These are phyloP conservation scores for Plecturocebus donacophilus DNA, from an alignment of 2,113 vertebrate species.

Conservation along the genomic window DNA sequence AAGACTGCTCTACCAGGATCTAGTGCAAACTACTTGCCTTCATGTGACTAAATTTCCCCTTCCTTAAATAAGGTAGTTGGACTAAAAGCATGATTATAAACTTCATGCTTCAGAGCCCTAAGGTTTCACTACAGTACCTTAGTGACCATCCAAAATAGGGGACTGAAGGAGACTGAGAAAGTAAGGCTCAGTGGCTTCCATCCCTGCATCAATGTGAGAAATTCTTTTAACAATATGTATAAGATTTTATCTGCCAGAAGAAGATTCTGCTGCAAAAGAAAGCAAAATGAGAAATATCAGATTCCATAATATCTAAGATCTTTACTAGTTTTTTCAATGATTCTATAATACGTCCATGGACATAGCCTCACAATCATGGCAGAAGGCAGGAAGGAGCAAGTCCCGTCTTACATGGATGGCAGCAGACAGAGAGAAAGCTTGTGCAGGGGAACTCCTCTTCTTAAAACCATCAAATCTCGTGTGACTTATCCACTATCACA, in stretches of 20 bases:
- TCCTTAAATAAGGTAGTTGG: background rate
- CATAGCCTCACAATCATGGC: background rate
- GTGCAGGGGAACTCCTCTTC: too few species aligned
- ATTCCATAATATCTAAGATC: background rate
- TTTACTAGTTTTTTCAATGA: background rate
- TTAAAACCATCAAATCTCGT: too few species aligned
- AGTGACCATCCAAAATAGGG: background rate
- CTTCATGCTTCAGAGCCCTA: background rate
- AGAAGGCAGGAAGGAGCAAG: too few species aligned
- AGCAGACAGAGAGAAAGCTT: too few species aligned
- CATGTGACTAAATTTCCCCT: background rate
- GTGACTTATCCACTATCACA: too few species aligned
- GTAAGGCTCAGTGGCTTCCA: background rate
- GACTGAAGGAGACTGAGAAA: background rate
- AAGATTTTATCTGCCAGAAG: background rate
- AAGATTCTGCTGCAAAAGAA: background rate
- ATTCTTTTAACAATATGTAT: background rate
- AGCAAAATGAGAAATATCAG: background rate
- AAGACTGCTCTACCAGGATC: background rate
- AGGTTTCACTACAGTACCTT: background rate
- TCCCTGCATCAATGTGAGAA: background rate
- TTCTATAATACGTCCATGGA: background rate
- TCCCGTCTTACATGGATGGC: too few species aligned
- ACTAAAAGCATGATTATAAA: background rate
- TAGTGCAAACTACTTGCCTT: background rate